phyloP scores from a whole-genome alignment of 2,113 vertebrate genomes.

The Vicugna pacos region DNA sequence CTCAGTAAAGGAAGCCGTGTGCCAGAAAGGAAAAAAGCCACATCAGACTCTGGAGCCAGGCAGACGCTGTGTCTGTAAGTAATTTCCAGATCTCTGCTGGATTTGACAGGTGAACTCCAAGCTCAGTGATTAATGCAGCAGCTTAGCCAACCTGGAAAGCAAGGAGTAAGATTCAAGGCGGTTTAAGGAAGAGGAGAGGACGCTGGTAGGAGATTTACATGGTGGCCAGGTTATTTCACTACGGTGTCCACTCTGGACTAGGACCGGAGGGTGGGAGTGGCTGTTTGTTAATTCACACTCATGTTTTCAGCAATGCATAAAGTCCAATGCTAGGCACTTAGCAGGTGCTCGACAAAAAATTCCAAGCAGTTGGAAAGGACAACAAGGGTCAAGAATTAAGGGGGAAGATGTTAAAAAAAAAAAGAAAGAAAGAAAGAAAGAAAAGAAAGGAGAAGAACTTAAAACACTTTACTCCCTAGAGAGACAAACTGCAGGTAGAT shows the following conservation, averaged over 20 bases:
- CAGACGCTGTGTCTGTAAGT: background rate
- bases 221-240: background rate
- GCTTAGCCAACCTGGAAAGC: background rate
- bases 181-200: background rate
- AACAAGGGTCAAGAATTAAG: background rate
- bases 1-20: background rate
- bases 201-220: background rate
- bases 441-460: background rate
- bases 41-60: background rate
- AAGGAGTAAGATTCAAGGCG: background rate
- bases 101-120: background rate
- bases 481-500: background rate
- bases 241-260: background rate
- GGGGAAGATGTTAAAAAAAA: background rate
- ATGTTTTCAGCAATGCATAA: background rate
- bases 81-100: background rate
- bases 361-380: background rate
- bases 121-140: slow-evolving; percentile 15
- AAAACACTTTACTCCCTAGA: background rate
- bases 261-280: background rate
- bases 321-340: background rate
- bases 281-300: background rate
- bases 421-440: background rate
- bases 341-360: background rate
- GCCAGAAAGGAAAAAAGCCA: background rate